Evolutionary conservation across 2,888 invertebrate genomes (phyloP).

Genomic region (Ormyrus labotus): DNA sequence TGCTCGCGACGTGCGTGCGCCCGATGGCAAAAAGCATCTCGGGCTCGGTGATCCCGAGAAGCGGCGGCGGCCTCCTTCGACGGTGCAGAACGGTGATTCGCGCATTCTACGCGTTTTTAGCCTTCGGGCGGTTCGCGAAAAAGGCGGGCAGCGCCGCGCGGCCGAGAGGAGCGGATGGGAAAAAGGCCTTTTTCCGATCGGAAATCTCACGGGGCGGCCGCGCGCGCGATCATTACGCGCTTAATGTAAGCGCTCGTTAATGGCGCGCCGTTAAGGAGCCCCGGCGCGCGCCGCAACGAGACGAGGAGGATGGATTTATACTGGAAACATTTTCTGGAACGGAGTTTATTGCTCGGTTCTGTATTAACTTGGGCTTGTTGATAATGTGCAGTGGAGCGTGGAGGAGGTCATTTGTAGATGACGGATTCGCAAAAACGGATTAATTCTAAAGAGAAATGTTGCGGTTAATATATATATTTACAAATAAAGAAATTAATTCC

Average conservation of each 20-base stretch:
- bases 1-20: no score
- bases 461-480: no score
- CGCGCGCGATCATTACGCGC: conserved; percentile 68
- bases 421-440: no score
- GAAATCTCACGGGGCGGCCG: conserved; percentile 61
- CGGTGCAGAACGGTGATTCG: conserved; percentile 35
- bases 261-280: conserved; percentile 56
- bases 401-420: no score
- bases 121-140: conserved; percentile 19
- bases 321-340: no score
- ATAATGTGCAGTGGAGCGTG: no score
- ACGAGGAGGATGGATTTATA: neutral
- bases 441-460: no score
- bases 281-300: neutral
- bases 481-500: no score
- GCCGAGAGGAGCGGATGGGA: conserved; percentile 31
- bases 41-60: conserved; percentile 15
- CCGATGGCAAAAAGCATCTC: no score
- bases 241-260: conserved; percentile 72
- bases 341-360: no score
- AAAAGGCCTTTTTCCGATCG: conserved; percentile 55
- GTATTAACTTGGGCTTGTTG: no score
- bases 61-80: conserved; percentile 10
- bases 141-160: conserved; percentile 4
- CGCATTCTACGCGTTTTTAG: conserved; percentile 52